Conservation (phyloP, 2,888 invertebrate genomes). For the Perdita meconis region DNA sequence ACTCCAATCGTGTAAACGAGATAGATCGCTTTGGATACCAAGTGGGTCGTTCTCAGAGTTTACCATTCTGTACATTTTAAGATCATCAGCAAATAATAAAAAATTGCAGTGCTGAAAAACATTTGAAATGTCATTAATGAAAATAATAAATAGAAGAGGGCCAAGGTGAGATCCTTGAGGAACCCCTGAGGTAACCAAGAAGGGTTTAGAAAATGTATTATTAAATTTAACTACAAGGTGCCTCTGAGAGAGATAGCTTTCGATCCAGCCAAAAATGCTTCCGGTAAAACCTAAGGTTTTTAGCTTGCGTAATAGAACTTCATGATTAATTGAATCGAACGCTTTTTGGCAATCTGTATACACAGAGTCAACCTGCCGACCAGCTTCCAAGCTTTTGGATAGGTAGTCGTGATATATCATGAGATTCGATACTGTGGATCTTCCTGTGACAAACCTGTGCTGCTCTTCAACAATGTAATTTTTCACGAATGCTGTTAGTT, state of each 20-base stretch:
- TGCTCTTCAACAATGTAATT: not conserved
- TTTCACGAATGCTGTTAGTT: not conserved
- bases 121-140: not conserved
- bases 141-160: no score
- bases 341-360: no score
- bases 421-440: not conserved
- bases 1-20: not conserved
- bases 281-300: no score
- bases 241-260: no score
- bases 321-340: no score
- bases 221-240: conserved; percentile 1
- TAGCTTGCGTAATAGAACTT: no score
- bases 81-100: no score
- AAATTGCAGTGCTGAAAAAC: conserved; percentile 1
- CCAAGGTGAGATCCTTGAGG: not conserved
- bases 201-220: not conserved
- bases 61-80: not conserved
- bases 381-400: no score
- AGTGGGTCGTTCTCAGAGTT: not conserved
- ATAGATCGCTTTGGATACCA: not conserved
- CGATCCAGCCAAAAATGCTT: no score
- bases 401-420: no score
- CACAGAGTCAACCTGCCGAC: no score
- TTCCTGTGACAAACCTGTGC: not conserved
- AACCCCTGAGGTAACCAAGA: not conserved